Percentiles rank a stretch among this genome's conserved stretches.
Conservation (phyloP, 2,888 invertebrate species). For the Hermaeophaga mercurialis region DNA sequence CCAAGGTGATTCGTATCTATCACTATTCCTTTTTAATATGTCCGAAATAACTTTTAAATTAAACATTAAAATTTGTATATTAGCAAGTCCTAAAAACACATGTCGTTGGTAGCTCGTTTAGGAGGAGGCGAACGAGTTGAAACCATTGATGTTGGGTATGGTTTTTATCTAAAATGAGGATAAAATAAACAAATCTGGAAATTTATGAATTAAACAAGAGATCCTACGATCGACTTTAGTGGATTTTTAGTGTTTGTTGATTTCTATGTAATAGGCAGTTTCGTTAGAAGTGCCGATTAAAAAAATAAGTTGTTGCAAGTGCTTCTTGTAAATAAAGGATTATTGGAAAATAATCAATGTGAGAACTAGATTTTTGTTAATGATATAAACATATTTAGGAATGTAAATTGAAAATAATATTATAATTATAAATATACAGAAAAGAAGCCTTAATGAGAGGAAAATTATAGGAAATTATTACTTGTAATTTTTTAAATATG, state of each 20-base stretch:
- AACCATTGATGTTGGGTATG: constrained; percentile 39
- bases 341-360: constrained; percentile 9
- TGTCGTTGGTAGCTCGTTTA: constrained; percentile 34
- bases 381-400: too few species aligned
- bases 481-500: too few species aligned
- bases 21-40: constrained; percentile 33
- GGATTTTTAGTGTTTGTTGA: constrained; percentile 20
- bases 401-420: too few species aligned
- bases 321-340: constrained; percentile 12
- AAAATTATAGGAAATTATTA: too few species aligned
- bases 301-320: constrained; percentile 10
- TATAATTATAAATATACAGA: too few species aligned
- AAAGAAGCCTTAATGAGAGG: too few species aligned
- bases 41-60: constrained; percentile 33
- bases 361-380: not conserved
- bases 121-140: constrained; percentile 33
- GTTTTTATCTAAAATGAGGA: constrained; percentile 38
- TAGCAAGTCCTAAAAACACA: constrained; percentile 39
- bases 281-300: constrained; percentile 18
- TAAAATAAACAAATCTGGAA: constrained; percentile 33
- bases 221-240: constrained; percentile 9
- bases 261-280: constrained; percentile 12
- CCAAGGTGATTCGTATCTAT: constrained; percentile 12
- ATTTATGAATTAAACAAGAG: constrained; percentile 31
- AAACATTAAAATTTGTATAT: constrained; percentile 34